A percentile compares a stretch with the other conserved stretches of the same genome.
Evolutionary conservation across 1,140 invertebrate species (phyloP).

Genomic region (Drosophila ogumai): DNA sequence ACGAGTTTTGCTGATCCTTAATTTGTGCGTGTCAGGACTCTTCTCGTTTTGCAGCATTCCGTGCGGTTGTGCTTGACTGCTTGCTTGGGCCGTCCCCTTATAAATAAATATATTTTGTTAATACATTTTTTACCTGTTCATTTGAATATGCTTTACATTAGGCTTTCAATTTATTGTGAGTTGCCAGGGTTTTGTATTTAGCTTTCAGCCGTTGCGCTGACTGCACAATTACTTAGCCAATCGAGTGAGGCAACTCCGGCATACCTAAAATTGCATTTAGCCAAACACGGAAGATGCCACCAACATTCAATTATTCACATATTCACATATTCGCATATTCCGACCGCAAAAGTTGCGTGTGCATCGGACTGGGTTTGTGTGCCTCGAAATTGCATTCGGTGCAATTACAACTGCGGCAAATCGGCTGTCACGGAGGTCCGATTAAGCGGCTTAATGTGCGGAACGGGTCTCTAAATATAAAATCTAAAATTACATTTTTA

Average conservation of each 20-base stretch:
- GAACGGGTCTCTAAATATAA: slow-evolving; percentile 50
- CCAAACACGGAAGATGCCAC: slow-evolving; percentile 52
- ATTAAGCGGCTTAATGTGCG: slow-evolving; percentile 58
- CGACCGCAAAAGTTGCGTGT: slow-evolving; percentile 33
- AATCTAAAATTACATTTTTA: slow-evolving; percentile 21
- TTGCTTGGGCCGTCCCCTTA: neutral
- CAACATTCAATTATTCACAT: slow-evolving; percentile 14
- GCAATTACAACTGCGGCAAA: slow-evolving; percentile 31
- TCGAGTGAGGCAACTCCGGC: slow-evolving; percentile 39
- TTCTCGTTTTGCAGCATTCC: neutral
- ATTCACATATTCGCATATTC: slow-evolving; percentile 9
- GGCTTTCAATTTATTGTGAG: slow-evolving; percentile 8
- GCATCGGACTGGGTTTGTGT: slow-evolving; percentile 43
- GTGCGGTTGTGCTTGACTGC: neutral
- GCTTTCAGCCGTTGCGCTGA: slow-evolving; percentile 35
- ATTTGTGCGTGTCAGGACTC: neutral
- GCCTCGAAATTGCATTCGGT: slow-evolving; percentile 41
- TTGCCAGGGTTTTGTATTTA: neutral
- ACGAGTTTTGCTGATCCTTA: too few species aligned
- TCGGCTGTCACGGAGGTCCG: slow-evolving; percentile 48
- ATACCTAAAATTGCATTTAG: slow-evolving; percentile 29
- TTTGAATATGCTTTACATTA: neutral
- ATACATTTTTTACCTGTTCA: neutral
- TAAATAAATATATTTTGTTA: slow-evolving; percentile 14
- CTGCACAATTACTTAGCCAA: slow-evolving; percentile 45